phyloP scores from a whole-genome alignment of 1,140 invertebrate genomes.

The Agrypnia vestita region DNA sequence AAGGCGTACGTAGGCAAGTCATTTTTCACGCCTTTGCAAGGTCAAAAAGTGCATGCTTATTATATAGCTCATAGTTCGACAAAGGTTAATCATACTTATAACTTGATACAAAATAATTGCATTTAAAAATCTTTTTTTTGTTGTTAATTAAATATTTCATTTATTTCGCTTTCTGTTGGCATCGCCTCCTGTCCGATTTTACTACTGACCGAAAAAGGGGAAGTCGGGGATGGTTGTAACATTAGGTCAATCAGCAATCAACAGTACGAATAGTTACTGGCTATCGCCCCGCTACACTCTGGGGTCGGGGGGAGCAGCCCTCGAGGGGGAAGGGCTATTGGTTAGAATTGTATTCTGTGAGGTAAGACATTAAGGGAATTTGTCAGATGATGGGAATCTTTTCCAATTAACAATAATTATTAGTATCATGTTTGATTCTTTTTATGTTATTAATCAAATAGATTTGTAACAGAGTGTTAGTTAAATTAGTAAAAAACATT shows the following conservation, averaged over 20 bases:
- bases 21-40: too few species aligned
- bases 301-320: slow-evolving; percentile 18
- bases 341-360: slow-evolving; percentile 55
- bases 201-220: slow-evolving; percentile 54
- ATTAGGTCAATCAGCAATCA: slow-evolving; percentile 62
- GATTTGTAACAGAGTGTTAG: too few species aligned
- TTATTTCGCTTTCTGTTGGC: slow-evolving; percentile 1
- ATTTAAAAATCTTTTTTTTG: too few species aligned
- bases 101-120: too few species aligned
- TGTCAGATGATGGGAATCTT: slow-evolving; percentile 35
- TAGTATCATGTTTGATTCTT: too few species aligned
- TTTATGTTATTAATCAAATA: too few species aligned
- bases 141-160: too few species aligned
- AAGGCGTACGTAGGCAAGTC: too few species aligned
- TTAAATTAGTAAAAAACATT: too few species aligned
- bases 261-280: slow-evolving; percentile 54
- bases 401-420: neutral
- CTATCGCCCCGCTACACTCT: slow-evolving; percentile 49
- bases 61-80: too few species aligned
- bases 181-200: slow-evolving; percentile 33
- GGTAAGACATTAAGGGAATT: slow-evolving; percentile 55
- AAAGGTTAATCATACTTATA: too few species aligned
- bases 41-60: too few species aligned
- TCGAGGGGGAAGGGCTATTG: slow-evolving; percentile 46
- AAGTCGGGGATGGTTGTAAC: slow-evolving; percentile 53